Evolutionary conservation across 2,888 invertebrate genomes (phyloP).

Genomic region (Seira sanloemensis): DNA sequence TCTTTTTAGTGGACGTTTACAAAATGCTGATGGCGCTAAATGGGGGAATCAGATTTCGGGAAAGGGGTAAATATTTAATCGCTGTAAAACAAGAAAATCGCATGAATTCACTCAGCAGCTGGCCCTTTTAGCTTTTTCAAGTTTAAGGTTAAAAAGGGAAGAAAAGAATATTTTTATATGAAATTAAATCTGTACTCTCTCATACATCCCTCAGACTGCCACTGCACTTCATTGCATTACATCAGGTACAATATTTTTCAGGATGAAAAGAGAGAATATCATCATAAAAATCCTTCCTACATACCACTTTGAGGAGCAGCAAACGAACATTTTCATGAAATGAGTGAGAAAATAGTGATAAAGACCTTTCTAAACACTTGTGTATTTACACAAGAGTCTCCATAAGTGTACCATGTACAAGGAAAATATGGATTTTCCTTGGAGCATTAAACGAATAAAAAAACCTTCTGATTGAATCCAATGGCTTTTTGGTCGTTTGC

Average conservation of each 20-base stretch:
- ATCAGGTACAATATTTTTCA: constrained; percentile 41
- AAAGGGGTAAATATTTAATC: constrained; percentile 65
- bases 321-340: constrained; percentile 29
- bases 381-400: constrained; percentile 55
- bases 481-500: constrained; percentile 6
- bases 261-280: not conserved
- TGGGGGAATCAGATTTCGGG: constrained; percentile 63
- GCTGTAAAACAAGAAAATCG: constrained; percentile 54
- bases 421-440: constrained; percentile 47
- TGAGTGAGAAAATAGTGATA: constrained; percentile 46
- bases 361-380: constrained; percentile 57
- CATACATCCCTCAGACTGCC: constrained; percentile 28
- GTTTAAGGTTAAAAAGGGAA: constrained; percentile 56
- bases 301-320: constrained; percentile 10
- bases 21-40: constrained; percentile 53
- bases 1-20: constrained; percentile 38
- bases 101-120: constrained; percentile 57
- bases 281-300: not conserved
- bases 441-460: constrained; percentile 27
- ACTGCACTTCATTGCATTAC: constrained; percentile 56
- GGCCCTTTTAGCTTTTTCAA: constrained; percentile 44
- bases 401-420: not conserved
- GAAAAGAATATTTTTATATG: constrained; percentile 16
- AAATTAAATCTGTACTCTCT: constrained; percentile 41
- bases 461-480: not conserved